phyloP scores from a whole-genome alignment of 1,140 invertebrate genomes.

The Cherax quadricarinatus region DNA sequence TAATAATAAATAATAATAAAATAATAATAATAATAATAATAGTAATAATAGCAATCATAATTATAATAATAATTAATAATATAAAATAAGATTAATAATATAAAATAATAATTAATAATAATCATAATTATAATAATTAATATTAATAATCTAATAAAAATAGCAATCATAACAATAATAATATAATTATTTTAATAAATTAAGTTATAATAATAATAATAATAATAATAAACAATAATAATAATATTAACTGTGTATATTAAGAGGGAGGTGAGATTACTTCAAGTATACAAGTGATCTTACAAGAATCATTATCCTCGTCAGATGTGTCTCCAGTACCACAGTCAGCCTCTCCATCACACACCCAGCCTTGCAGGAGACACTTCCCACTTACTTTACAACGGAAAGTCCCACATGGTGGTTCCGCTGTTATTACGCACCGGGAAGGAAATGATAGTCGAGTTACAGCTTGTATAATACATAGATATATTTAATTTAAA shows the following conservation, averaged over 20 bases:
- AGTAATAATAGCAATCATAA: neutral
- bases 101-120: too few relatives aligned
- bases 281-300: conserved; percentile 71
- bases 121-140: neutral
- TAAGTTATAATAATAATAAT: neutral
- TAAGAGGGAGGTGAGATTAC: too few relatives aligned
- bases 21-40: too few relatives aligned
- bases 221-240: too few relatives aligned
- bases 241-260: too few relatives aligned
- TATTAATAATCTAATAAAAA: neutral
- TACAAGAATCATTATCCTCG: conserved; percentile 80
- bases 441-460: neutral
- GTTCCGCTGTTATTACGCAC: neutral
- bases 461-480: neutral
- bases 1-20: too few relatives aligned
- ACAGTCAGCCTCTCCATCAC: conserved; percentile 88
- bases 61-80: too few relatives aligned
- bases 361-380: conserved; percentile 86
- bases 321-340: conserved; percentile 81
- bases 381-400: conserved; percentile 83
- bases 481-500: too few relatives aligned
- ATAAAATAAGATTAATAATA: neutral
- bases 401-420: conserved; percentile 77
- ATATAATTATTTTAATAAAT: neutral
- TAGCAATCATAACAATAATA: neutral